Evolutionary conservation across 2,113 vertebrate genomes (phyloP).

Genomic region (Meles meles): DNA sequence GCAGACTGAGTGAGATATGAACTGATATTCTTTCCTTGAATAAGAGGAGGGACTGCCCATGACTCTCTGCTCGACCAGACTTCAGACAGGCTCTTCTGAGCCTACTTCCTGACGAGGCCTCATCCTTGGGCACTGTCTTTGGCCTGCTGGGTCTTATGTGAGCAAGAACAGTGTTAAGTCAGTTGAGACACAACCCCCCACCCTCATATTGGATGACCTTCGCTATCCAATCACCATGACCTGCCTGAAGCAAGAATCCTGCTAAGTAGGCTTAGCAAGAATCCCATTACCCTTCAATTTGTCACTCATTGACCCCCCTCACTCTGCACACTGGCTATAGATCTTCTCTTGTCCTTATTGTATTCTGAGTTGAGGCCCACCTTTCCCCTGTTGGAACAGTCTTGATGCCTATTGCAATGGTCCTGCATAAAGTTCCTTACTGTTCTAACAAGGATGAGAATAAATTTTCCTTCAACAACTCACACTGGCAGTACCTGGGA

Average conservation of each 20-base stretch:
- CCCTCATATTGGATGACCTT: background rate
- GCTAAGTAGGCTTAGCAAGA: background rate
- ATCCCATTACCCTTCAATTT: background rate
- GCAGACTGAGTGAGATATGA: background rate
- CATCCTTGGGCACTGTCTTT: background rate
- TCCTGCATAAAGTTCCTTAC: background rate
- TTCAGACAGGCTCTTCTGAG: background rate
- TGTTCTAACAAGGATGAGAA: background rate
- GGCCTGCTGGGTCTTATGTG: background rate
- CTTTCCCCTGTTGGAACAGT: background rate
- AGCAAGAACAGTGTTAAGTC: background rate
- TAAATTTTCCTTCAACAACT: background rate
- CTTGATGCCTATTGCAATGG: background rate
- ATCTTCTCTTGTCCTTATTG: background rate
- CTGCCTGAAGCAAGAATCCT: background rate
- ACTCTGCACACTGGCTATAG: background rate
- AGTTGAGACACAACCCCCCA: background rate
- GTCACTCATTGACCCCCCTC: background rate
- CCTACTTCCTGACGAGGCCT: background rate
- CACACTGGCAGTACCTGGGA: background rate
- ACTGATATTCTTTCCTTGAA: background rate
- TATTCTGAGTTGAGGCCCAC: background rate
- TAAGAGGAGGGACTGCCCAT: background rate
- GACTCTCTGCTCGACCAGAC: background rate
- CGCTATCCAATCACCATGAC: background rate